Conservation (phyloP, 1,140 invertebrate genomes). For the Rhagoletis zephyria region DNA sequence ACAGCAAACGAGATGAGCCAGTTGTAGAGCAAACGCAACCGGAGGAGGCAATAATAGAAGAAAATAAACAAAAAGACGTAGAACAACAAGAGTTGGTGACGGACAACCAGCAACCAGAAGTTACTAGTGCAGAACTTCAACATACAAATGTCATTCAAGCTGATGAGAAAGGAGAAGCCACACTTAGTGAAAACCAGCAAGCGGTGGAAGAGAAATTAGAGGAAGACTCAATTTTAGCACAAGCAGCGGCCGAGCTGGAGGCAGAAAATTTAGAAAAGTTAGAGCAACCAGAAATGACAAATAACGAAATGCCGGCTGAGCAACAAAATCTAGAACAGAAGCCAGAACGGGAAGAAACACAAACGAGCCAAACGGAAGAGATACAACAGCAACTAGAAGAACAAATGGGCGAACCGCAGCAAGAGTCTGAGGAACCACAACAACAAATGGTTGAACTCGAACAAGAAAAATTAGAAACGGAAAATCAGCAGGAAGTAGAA, state of each 20-base stretch:
- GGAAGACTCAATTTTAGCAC: constrained; percentile 7
- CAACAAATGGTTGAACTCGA: background rate
- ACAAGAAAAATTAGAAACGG: background rate
- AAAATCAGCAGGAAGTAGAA: background rate
- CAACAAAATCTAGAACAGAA: constrained; percentile 32
- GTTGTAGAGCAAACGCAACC: background rate
- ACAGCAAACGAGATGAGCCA: background rate
- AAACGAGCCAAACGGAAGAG: background rate
- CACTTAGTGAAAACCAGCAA: background rate
- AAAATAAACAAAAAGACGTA: background rate
- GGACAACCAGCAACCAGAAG: background rate
- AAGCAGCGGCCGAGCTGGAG: background rate
- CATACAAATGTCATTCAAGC: background rate
- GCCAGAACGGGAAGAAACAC: background rate
- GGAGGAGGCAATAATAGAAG: background rate
- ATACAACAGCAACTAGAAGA: background rate
- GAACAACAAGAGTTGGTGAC: constrained; percentile 4
- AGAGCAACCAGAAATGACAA: constrained; percentile 42
- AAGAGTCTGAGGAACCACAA: background rate
- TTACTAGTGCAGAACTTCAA: constrained; percentile 2
- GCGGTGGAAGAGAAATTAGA: background rate
- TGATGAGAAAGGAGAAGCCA: background rate
- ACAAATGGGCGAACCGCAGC: background rate
- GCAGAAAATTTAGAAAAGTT: background rate
- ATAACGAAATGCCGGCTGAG: background rate